Conservation (phyloP, 2,113 vertebrate genomes). For the Campylomormyrus numenius region DNA sequence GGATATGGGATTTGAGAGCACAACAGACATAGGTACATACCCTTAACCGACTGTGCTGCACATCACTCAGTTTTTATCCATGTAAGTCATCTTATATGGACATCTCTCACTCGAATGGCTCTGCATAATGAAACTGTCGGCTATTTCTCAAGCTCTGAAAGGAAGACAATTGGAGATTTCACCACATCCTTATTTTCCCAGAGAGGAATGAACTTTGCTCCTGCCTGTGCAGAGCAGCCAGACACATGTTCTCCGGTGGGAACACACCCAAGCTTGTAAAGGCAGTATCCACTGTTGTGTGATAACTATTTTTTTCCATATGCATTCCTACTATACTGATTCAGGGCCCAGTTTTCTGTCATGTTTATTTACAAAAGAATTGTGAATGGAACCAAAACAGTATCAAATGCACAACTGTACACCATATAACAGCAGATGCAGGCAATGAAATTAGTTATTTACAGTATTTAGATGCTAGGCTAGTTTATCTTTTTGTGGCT, state of each 20-base stretch:
- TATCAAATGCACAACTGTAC: background rate
- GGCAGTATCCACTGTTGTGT: conserved; percentile 44
- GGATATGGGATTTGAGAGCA: background rate
- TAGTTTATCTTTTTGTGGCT: background rate
- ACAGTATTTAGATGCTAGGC: background rate
- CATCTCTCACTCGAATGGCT: background rate
- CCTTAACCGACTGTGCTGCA: background rate
- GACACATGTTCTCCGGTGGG: conserved; percentile 45
- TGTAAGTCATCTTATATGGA: background rate
- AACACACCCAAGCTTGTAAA: conserved; percentile 36
- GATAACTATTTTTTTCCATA: conserved; percentile 31
- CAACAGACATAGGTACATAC: background rate
- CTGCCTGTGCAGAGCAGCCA: conserved; percentile 41
- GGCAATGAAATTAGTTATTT: background rate
- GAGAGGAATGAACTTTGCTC: conserved; percentile 54
- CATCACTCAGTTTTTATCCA: background rate
- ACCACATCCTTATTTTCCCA: conserved; percentile 56
- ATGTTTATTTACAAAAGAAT: background rate
- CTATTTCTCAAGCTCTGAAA: background rate
- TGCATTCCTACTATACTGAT: background rate
- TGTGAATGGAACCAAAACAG: background rate
- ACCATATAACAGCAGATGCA: background rate
- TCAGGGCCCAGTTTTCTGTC: background rate
- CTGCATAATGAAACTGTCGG: background rate
- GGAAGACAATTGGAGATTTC: conserved; percentile 7